Base-by-base conservation (phyloP, 2,797 vertebrate species). In the Molothrus ater region DNA sequence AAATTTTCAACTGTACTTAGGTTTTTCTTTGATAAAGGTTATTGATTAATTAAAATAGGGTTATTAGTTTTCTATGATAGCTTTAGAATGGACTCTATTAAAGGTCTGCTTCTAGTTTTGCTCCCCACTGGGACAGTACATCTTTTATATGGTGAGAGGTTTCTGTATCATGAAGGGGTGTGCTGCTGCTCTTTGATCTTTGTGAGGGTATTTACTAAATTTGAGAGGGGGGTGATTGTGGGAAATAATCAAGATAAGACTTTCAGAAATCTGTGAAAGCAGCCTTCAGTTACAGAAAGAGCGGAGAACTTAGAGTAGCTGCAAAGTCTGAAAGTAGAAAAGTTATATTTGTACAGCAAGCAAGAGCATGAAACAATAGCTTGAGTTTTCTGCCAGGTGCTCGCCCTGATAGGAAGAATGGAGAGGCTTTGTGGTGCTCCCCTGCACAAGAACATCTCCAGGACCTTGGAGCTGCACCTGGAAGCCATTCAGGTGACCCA, bases 391-490 rank as follows among this genome's bases (percentile, higher is more conserved):
- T 38, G 60, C 36, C 64, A 98, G 98, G 97, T 97, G 21, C 65
- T 95, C 2, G 53, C 86, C 0, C 89, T 98, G 21, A 12, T 98
- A 51, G 94, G 86, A 22, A 96, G 50, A 7, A 97, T 98, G 97
- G 97, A 97, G 78, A 93, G 34, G 54, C 96, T 98, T 3, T 3
- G 50, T 9, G 92, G 96, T 15, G 6, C 40, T 34, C 73, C 96
- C 3, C 21, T 97, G 11, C 97, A 97, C 5, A 1, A 80, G 4
- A 98, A 97, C 66, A 65, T 98, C 38, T 40, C 48, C 10, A 9
- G 51, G 7, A 17, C 86, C 2, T 40, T 98, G 73, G 86, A 96
- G 14, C 84, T 11, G 1, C 97, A 97, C 17, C 25, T 86, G 88
- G 97, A 97, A 71, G 94, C 96, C 66, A 90, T 98, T 22, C 87